Evolutionary conservation across 2,113 vertebrate genomes (phyloP).

Genomic region (Isurus oxyrinchus): DNA sequence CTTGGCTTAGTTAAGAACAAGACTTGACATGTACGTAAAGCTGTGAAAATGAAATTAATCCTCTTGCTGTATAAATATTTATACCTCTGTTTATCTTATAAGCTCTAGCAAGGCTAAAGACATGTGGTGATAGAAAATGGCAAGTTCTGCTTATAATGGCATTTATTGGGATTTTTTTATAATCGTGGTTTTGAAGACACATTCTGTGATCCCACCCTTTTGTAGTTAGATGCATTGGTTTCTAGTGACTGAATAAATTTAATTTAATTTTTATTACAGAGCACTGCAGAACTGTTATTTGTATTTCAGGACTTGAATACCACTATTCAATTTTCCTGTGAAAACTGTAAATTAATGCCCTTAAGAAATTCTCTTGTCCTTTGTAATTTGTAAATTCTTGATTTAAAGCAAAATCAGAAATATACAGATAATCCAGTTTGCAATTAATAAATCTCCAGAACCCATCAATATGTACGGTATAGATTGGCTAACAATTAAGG

Average conservation of each 20-base stretch:
- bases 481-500: neutral
- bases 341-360: neutral
- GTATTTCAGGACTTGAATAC: neutral
- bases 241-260: neutral
- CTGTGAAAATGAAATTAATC: slow-evolving; percentile 18
- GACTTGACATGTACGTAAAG: neutral
- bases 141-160: neutral
- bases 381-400: neutral
- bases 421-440: neutral
- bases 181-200: neutral
- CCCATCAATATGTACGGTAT: too few relatives aligned
- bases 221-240: neutral
- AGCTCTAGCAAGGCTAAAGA: neutral
- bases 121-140: neutral
- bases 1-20: neutral
- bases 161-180: neutral
- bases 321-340: neutral
- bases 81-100: neutral
- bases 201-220: neutral
- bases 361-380: neutral
- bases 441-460: neutral
- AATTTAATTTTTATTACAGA: neutral
- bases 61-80: neutral
- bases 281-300: neutral
- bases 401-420: neutral